Percentiles rank a stretch among this genome's conserved stretches.
Conservation (phyloP, 1,140 invertebrate species). For the Drosophila sturtevanti region DNA sequence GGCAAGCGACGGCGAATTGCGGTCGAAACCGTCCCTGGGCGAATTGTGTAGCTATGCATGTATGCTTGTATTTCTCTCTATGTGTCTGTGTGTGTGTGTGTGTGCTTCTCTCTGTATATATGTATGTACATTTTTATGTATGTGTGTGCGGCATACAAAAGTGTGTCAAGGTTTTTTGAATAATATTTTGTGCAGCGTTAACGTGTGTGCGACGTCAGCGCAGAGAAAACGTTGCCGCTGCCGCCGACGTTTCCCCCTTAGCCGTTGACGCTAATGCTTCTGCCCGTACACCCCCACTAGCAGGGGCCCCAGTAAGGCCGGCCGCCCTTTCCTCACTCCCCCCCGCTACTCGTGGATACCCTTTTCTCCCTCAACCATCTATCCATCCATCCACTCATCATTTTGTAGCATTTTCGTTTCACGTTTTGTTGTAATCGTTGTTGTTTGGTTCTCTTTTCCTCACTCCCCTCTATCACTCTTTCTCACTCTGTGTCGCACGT, state of each 20-base stretch:
- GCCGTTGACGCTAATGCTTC: no score
- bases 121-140: constrained; percentile 21
- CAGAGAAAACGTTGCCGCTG: constrained; percentile 42
- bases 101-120: constrained; percentile 25
- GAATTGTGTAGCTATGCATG: constrained; percentile 60
- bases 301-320: no score
- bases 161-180: constrained; percentile 83
- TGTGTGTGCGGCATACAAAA: constrained; percentile 74
- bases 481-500: neutral
- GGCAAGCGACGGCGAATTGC: constrained; percentile 67
- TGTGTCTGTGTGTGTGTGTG: constrained; percentile 23
- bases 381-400: neutral
- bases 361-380: constrained; percentile 6
- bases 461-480: neutral
- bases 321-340: constrained; percentile 6
- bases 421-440: constrained; percentile 66
- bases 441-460: constrained; percentile 37
- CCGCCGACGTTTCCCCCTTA: neutral
- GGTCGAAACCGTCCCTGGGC: constrained; percentile 82
- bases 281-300: no score
- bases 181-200: constrained; percentile 81
- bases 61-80: neutral
- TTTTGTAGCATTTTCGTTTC: constrained; percentile 54
- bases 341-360: neutral
- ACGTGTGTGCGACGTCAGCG: constrained; percentile 59